These are phyloP conservation scores for Hylomyscus alleni DNA, from an alignment of 2,797 vertebrate species.

Conservation along the genomic window DNA sequence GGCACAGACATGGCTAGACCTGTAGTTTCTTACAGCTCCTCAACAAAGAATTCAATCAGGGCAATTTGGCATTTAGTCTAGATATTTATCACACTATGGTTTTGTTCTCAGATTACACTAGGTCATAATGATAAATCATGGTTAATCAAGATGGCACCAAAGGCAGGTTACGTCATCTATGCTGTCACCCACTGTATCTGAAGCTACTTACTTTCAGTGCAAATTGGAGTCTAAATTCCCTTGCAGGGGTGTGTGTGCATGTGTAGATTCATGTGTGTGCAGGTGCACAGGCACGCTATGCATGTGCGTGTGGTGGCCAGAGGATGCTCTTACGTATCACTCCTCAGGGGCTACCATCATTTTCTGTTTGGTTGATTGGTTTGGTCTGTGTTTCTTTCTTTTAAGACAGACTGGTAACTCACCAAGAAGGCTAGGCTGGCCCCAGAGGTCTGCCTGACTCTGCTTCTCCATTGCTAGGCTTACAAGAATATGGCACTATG, in stretches of 20 bases:
- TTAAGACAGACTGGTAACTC: neutral
- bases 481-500: neutral
- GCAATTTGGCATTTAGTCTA: neutral
- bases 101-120: neutral
- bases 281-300: neutral
- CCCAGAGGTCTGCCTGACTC: neutral
- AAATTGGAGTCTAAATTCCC: constrained; percentile 13
- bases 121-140: neutral
- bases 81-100: neutral
- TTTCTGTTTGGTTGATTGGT: neutral
- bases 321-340: neutral
- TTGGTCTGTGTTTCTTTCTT: neutral
- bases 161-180: neutral
- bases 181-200: neutral
- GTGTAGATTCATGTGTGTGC: neutral
- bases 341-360: neutral
- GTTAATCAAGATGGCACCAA: neutral
- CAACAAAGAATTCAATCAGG: neutral
- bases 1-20: neutral
- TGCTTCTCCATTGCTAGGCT: neutral
- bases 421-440: neutral
- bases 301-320: too few relatives aligned
- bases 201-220: constrained; percentile 4
- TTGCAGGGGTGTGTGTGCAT: neutral
- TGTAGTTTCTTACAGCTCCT: neutral